Percentiles rank a stretch among this genome's conserved stretches.
Evolutionary conservation across 2,797 vertebrate species (phyloP).

Genomic region (Myotis myotis): DNA sequence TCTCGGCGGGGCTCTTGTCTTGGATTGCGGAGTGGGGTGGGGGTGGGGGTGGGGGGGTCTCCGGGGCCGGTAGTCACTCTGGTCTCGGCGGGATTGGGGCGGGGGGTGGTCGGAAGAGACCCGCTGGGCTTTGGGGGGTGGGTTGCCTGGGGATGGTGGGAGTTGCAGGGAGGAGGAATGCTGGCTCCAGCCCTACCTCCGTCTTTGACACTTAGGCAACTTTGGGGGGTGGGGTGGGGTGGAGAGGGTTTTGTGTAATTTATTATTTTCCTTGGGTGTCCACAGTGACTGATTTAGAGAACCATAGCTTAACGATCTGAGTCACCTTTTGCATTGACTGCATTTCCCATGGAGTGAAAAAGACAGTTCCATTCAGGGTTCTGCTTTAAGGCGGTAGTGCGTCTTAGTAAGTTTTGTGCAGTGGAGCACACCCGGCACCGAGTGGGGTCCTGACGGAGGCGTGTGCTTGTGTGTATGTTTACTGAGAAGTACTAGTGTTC

Average conservation of each 20-base stretch:
- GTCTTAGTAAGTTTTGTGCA: constrained; percentile 31
- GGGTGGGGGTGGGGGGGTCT: no score
- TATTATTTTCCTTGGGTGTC: background rate
- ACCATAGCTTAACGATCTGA: background rate
- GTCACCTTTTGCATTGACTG: background rate
- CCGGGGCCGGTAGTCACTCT: background rate
- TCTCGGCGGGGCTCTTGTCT: background rate
- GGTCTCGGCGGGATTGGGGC: no score
- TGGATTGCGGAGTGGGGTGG: background rate
- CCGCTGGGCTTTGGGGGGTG: background rate
- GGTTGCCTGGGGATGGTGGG: background rate
- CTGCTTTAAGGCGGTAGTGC: background rate
- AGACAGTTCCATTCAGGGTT: background rate
- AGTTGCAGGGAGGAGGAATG: background rate
- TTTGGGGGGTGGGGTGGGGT: background rate
- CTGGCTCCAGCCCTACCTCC: background rate
- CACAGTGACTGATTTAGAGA: background rate
- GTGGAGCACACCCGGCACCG: background rate
- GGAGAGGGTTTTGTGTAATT: background rate
- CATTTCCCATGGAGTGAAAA: background rate
- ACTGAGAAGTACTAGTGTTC: background rate
- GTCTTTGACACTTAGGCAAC: constrained; percentile 39
- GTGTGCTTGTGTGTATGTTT: constrained; percentile 20
- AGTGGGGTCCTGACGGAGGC: background rate
- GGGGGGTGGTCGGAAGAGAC: background rate